These are phyloP conservation scores for Ceratothoa steindachneri DNA, from an alignment of 2,888 invertebrate species.

Conservation along the genomic window DNA sequence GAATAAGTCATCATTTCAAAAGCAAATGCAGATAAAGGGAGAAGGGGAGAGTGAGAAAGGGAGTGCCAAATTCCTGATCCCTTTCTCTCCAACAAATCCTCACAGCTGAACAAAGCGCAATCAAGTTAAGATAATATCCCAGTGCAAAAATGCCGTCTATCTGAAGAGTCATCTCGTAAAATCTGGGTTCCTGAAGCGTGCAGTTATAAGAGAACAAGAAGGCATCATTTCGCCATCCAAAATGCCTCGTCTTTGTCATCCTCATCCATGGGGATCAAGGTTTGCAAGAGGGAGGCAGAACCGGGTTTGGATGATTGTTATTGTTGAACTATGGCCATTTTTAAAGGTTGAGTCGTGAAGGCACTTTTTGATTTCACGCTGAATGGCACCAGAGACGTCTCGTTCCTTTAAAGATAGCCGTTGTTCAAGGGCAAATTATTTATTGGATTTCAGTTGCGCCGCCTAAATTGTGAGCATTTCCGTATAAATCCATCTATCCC, in stretches of 20 bases:
- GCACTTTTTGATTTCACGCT: constrained; percentile 9
- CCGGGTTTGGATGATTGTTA: not conserved
- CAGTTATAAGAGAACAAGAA: constrained; percentile 15
- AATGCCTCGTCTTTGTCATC: constrained; percentile 12
- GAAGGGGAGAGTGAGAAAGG: not conserved
- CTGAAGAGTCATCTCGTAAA: not conserved
- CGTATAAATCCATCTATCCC: constrained; percentile 4
- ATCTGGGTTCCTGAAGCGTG: not conserved
- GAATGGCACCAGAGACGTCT: not conserved
- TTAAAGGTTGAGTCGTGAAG: not conserved
- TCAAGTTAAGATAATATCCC: constrained; percentile 10
- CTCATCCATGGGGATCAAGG: constrained; percentile 3
- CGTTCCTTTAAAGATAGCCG: not conserved
- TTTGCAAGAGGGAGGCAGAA: not conserved
- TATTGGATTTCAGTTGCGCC: constrained; percentile 8
- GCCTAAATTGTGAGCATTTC: too few species aligned
- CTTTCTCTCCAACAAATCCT: not conserved
- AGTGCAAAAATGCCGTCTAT: not conserved
- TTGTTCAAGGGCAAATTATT: constrained; percentile 10
- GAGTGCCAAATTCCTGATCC: not conserved
- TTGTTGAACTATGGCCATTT: not conserved
- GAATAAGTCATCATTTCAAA: too few species aligned
- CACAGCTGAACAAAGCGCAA: constrained; percentile 6
- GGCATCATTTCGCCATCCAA: constrained; percentile 9
- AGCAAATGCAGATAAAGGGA: not conserved